phyloP scores from a whole-genome alignment of 2,113 vertebrate genomes.

The Poecile atricapillus region DNA sequence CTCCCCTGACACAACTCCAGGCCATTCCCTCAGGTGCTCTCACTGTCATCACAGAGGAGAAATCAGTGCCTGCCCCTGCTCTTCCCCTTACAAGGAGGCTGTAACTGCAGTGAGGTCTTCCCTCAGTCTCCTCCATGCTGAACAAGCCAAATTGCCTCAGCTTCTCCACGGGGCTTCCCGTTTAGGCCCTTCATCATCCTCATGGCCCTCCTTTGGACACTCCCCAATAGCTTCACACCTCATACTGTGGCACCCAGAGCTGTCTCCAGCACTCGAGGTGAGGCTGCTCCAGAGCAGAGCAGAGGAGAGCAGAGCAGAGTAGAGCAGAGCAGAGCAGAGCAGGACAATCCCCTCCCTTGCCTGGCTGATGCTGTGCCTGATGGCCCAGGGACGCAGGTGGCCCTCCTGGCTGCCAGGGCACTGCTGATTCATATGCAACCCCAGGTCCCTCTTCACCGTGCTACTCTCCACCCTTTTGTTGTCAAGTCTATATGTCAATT shows the following conservation, averaged over 20 bases:
- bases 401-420: not conserved
- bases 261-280: not conserved
- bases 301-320: not conserved
- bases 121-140: not conserved
- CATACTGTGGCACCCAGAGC: not conserved
- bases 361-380: not conserved
- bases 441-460: not conserved
- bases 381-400: rapidly evolving
- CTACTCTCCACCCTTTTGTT: not conserved
- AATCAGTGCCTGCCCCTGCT: not conserved
- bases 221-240: not conserved
- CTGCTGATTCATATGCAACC: not conserved
- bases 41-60: not conserved
- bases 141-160: not conserved
- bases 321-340: not conserved
- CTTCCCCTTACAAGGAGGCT: not conserved
- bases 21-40: rapidly evolving
- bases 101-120: rapidly evolving
- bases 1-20: not conserved
- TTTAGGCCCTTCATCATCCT: not conserved
- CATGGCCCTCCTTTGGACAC: rapidly evolving
- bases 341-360: not conserved
- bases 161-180: rapidly evolving
- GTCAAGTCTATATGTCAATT: not conserved
- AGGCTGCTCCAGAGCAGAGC: rapidly evolving